These are phyloP conservation scores for Opisthocomus hoazin DNA, from an alignment of 2,113 vertebrate genomes.

Conservation along the genomic window DNA sequence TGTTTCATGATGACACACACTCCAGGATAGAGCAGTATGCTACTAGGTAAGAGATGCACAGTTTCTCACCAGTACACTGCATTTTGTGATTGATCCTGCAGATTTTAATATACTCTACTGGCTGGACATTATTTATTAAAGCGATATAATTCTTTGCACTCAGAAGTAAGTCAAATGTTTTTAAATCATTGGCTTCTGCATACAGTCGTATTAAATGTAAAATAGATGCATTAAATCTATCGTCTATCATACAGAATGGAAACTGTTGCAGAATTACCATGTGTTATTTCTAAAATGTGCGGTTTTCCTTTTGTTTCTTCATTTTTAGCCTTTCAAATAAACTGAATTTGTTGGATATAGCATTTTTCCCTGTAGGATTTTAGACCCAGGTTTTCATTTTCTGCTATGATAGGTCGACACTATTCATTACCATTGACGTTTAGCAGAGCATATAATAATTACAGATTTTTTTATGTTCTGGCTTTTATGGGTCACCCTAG, in stretches of 20 bases:
- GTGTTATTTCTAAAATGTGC: neutral
- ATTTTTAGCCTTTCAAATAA: neutral
- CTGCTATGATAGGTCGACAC: neutral
- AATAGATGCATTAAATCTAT: neutral
- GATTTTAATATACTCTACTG: neutral
- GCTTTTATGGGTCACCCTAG: neutral
- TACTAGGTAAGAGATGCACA: slow-evolving; percentile 79
- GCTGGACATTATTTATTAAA: neutral
- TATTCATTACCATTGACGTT: neutral
- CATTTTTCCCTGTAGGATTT: neutral
- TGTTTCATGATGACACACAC: slow-evolving; percentile 96
- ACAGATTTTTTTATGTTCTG: neutral
- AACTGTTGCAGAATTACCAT: neutral
- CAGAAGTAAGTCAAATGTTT: neutral
- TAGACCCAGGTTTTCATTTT: neutral
- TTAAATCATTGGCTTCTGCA: neutral
- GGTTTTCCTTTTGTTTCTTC: neutral
- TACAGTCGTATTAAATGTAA: neutral
- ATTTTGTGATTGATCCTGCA: neutral
- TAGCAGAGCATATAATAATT: neutral
- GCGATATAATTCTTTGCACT: neutral
- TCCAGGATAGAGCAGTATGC: slow-evolving; percentile 96
- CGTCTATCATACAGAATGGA: neutral
- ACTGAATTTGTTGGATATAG: neutral
- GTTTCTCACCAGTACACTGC: neutral